These are phyloP conservation scores for Troglohyphantes excavatus DNA, from an alignment of 2,888 invertebrate genomes.

Conservation along the genomic window DNA sequence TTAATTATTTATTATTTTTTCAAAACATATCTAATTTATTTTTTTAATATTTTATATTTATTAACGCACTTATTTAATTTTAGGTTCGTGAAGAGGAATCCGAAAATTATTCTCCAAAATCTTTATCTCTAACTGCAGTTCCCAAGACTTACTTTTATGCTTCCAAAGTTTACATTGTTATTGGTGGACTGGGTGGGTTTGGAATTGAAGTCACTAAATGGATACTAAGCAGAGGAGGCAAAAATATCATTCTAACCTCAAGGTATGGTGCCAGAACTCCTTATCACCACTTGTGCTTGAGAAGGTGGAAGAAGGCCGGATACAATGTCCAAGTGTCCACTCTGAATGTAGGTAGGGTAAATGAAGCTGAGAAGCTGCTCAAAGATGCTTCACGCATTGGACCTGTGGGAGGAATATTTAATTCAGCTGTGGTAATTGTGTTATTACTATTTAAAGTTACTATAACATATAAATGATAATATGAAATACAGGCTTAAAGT, in stretches of 20 bases:
- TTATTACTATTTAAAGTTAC: background rate
- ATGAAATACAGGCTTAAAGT: no score
- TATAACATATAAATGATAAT: no score
- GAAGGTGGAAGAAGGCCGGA: conserved; percentile 86
- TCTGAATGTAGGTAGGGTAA: conserved; percentile 87
- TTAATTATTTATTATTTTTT: no score
- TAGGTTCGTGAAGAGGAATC: conserved; percentile 87
- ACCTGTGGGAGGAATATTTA: conserved; percentile 93
- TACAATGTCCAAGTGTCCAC: conserved; percentile 87
- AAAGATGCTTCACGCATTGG: conserved; percentile 87
- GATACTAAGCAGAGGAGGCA: conserved; percentile 93
- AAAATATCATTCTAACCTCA: conserved; percentile 91
- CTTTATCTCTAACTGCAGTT: conserved; percentile 87
- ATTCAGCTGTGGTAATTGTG: conserved; percentile 91
- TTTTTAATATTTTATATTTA: no score
- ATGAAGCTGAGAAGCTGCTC: conserved; percentile 88
- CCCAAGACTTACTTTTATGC: conserved; percentile 90
- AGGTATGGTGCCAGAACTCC: conserved; percentile 94
- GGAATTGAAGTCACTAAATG: conserved; percentile 96
- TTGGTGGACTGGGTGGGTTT: conserved; percentile 95
- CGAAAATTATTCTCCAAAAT: conserved; percentile 81
- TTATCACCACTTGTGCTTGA: conserved; percentile 93
- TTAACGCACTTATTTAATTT: no score
- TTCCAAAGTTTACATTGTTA: conserved; percentile 84
- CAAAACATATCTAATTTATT: no score